Percentiles rank a stretch among this genome's conserved stretches.
Conservation (phyloP, 2,888 invertebrate genomes). For the Dilophus febrilis region DNA sequence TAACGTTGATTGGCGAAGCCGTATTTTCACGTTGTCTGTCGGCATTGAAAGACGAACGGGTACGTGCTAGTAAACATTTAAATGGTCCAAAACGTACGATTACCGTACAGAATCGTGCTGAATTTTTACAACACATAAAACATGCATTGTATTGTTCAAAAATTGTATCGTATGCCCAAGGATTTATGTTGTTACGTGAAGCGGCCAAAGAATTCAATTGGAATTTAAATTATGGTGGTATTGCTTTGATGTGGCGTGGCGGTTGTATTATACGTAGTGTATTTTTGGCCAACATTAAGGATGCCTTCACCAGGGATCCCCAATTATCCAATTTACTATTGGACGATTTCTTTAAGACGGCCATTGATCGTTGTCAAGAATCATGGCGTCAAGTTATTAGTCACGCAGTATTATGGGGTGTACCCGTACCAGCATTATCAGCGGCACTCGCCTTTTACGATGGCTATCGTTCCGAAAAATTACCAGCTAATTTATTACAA, state of each 20-base stretch:
- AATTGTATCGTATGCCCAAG: constrained; percentile 97
- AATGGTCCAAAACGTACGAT: constrained; percentile 43
- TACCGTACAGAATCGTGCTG: constrained; percentile 53
- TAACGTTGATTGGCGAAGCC: constrained; percentile 95
- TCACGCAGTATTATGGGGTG: constrained; percentile 55
- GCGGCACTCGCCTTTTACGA: constrained; percentile 95
- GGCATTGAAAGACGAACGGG: constrained; percentile 75
- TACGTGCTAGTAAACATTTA: constrained; percentile 60
- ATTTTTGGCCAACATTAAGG: constrained; percentile 81
- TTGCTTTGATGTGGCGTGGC: constrained; percentile 98
- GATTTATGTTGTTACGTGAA: constrained; percentile 86
- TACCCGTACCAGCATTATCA: constrained; percentile 84
- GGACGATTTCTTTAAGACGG: constrained; percentile 83
- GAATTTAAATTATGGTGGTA: constrained; percentile 93
- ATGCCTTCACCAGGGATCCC: constrained; percentile 81
- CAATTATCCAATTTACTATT: constrained; percentile 71
- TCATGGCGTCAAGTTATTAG: constrained; percentile 76
- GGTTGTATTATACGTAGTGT: constrained; percentile 94
- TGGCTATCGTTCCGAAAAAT: constrained; percentile 68
- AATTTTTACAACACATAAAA: constrained; percentile 69
- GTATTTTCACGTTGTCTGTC: constrained; percentile 95
- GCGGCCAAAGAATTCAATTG: constrained; percentile 82
- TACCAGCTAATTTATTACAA: constrained; percentile 93
- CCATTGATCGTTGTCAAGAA: constrained; percentile 60
- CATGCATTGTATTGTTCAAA: constrained; percentile 94